phyloP scores from a whole-genome alignment of 2,888 invertebrate species.

The Drosophila emarginata region DNA sequence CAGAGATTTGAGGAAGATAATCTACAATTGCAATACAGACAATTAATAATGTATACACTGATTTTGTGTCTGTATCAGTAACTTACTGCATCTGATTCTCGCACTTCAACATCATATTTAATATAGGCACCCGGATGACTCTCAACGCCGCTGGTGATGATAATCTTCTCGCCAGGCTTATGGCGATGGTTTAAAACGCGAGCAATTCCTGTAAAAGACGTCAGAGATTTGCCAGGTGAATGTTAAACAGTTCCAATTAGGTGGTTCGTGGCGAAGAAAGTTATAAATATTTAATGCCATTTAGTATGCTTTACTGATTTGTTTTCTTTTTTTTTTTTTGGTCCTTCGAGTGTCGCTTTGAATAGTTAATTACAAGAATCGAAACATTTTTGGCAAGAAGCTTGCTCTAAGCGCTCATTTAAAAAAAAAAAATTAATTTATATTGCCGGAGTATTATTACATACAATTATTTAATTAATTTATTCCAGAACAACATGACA shows the following conservation, averaged over 20 bases:
- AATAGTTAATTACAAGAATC: not conserved
- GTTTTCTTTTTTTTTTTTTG: slow-evolving; percentile 25
- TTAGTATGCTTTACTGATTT: slow-evolving; percentile 70
- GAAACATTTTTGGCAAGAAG: not conserved
- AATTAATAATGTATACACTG: slow-evolving; percentile 19
- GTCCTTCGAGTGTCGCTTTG: not conserved
- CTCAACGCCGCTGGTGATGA: slow-evolving; percentile 80
- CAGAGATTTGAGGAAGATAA: slow-evolving; percentile 81
- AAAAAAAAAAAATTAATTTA: not conserved
- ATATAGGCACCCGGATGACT: slow-evolving; percentile 73
- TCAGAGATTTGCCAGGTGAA: not conserved
- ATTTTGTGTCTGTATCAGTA: not conserved
- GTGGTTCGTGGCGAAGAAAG: slow-evolving; percentile 25
- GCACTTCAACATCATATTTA: slow-evolving; percentile 82
- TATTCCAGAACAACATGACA: slow-evolving; percentile 39
- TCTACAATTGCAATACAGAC: slow-evolving; percentile 57
- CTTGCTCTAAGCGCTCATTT: not conserved
- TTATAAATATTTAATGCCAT: slow-evolving; percentile 75
- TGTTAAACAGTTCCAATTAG: slow-evolving; percentile 16
- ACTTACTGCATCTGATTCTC: slow-evolving; percentile 82
- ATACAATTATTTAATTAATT: slow-evolving; percentile 43
- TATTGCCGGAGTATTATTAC: not conserved
- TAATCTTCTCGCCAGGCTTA: slow-evolving; percentile 81
- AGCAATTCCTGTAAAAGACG: slow-evolving; percentile 76
- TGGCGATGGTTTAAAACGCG: slow-evolving; percentile 77